These are phyloP conservation scores for Lacanobia oleracea DNA, from an alignment of 2,888 invertebrate genomes.

Conservation along the genomic window DNA sequence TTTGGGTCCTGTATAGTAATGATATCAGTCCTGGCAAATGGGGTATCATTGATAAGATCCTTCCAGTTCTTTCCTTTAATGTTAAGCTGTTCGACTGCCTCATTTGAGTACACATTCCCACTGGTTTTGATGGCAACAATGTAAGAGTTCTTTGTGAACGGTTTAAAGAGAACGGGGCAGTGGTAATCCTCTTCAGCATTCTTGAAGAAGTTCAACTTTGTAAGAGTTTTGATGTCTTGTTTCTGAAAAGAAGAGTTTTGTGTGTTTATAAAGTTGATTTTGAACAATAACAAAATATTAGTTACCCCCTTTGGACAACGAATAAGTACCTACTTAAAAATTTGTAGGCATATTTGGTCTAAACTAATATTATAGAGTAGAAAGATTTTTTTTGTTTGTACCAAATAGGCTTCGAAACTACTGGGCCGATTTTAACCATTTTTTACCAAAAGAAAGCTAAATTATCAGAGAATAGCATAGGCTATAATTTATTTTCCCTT, in stretches of 20 bases:
- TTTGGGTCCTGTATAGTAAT: constrained; percentile 98
- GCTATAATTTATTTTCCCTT: too few species aligned
- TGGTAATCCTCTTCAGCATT: constrained; percentile 96
- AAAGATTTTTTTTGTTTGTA: too few species aligned
- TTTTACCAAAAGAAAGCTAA: too few species aligned
- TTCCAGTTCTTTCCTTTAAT: constrained; percentile 98
- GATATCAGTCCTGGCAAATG: constrained; percentile 97
- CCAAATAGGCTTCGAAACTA: too few species aligned
- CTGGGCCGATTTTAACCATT: too few species aligned
- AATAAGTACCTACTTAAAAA: too few species aligned
- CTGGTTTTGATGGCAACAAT: constrained; percentile 97
- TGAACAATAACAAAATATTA: constrained; percentile 2
- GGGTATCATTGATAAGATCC: constrained; percentile 97
- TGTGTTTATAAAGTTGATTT: neutral
- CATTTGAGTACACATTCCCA: constrained; percentile 98
- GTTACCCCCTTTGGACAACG: neutral
- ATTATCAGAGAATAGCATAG: too few species aligned
- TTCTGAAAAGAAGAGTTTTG: constrained; percentile 86
- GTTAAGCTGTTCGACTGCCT: constrained; percentile 98
- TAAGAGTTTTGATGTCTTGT: constrained; percentile 94
- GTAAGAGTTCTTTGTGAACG: constrained; percentile 98
- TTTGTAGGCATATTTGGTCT: too few species aligned
- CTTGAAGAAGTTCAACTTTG: constrained; percentile 96
- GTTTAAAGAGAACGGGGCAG: constrained; percentile 98
- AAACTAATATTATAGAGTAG: too few species aligned